Percentiles rank a stretch among this genome's conserved stretches.
Conservation (phyloP, 1,140 invertebrate species). For the Zaprionus kolodkinae region DNA sequence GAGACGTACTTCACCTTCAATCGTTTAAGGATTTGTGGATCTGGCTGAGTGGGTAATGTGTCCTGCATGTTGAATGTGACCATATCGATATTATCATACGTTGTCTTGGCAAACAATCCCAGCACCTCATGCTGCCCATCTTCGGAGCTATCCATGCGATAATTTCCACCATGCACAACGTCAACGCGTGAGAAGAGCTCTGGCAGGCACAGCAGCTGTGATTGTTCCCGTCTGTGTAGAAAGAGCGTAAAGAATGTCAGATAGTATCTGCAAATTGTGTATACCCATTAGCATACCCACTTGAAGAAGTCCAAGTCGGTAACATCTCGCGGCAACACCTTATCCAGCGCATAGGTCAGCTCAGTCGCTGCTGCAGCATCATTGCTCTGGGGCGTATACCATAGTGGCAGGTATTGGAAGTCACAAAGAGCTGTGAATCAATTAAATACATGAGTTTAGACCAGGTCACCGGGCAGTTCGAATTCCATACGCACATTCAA, state of each 20-base stretch:
- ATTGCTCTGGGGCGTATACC: slow-evolving; percentile 74
- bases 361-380: slow-evolving; percentile 61
- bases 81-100: slow-evolving; percentile 85
- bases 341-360: slow-evolving; percentile 86
- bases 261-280: not conserved
- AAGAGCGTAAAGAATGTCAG: slow-evolving; percentile 10
- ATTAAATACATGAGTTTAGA: not conserved
- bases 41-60: slow-evolving; percentile 69
- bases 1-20: slow-evolving; percentile 82
- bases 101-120: slow-evolving; percentile 84
- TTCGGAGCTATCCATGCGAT: slow-evolving; percentile 84
- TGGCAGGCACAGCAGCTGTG: slow-evolving; percentile 90
- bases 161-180: slow-evolving; percentile 86
- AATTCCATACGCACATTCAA: slow-evolving; percentile 49
- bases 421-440: slow-evolving; percentile 90
- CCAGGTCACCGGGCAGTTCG: not conserved
- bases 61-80: slow-evolving; percentile 74
- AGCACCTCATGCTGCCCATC: slow-evolving; percentile 72
- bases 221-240: slow-evolving; percentile 84
- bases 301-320: slow-evolving; percentile 87
- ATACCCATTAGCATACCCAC: slow-evolving; percentile 72
- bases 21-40: slow-evolving; percentile 80
- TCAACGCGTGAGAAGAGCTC: slow-evolving; percentile 92
- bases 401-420: slow-evolving; percentile 95
- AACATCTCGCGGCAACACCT: slow-evolving; percentile 88